Evolutionary conservation across 2,113 vertebrate species (phyloP).

Genomic region (Paracanthobrama guichenoti): DNA sequence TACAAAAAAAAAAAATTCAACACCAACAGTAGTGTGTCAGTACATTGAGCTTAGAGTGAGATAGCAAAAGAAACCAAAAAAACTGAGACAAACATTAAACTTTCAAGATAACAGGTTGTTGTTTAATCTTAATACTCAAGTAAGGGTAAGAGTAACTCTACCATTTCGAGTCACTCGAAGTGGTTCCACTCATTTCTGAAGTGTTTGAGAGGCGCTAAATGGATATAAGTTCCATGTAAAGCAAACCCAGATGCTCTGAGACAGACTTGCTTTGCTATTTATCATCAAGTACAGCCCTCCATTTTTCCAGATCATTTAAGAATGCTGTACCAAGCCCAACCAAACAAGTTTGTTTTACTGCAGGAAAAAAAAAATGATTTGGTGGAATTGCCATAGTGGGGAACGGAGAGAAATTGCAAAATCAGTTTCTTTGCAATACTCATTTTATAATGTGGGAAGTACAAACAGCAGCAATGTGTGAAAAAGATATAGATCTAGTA

Average conservation of each 20-base stretch:
- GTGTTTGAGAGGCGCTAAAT: conserved; percentile 55
- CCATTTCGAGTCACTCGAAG: conserved; percentile 56
- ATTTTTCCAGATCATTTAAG: conserved; percentile 58
- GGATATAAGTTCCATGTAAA: conserved; percentile 42
- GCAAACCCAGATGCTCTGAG: conserved; percentile 25
- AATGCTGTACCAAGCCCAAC: conserved; percentile 58
- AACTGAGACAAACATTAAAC: conserved; percentile 57
- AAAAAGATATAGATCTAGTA: conserved; percentile 78
- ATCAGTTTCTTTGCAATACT: conserved; percentile 75
- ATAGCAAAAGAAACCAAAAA: conserved; percentile 79
- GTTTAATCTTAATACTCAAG: conserved; percentile 69
- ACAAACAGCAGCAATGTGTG: conserved; percentile 73
- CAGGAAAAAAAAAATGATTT: conserved; percentile 54
- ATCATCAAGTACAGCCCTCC: conserved; percentile 61
- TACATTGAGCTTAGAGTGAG: conserved; percentile 81
- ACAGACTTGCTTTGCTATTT: conserved; percentile 61
- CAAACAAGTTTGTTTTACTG: conserved; percentile 55
- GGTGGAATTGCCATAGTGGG: conserved; percentile 58
- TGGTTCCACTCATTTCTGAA: conserved; percentile 62
- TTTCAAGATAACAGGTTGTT: conserved; percentile 65
- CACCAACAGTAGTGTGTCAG: conserved; percentile 81
- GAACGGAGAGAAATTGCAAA: conserved; percentile 66
- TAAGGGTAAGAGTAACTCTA: conserved; percentile 56
- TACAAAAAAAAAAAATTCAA: conserved; percentile 69
- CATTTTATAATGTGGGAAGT: conserved; percentile 72